phyloP scores from a whole-genome alignment of 2,113 vertebrate genomes.

The Morphnarchus princeps region DNA sequence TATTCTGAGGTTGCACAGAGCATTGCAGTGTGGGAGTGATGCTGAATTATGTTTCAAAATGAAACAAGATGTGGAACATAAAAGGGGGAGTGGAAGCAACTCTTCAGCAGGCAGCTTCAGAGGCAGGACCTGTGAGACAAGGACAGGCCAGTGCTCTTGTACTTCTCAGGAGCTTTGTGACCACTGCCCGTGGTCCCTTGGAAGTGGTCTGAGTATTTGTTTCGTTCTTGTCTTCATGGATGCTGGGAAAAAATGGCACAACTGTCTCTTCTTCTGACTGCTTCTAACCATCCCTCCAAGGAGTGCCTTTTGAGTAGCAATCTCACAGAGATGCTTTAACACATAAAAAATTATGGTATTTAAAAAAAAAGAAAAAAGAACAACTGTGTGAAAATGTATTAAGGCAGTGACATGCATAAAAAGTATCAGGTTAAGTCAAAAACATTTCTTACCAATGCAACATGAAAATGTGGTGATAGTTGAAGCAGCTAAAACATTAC shows the following conservation, averaged over 20 bases:
- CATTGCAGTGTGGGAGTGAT: neutral
- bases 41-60: neutral
- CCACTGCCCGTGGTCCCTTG: neutral
- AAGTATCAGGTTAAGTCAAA: neutral
- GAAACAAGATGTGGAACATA: neutral
- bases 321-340: neutral
- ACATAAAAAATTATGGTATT: neutral
- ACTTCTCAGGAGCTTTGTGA: neutral
- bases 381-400: neutral
- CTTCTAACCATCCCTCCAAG: neutral
- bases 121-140: neutral
- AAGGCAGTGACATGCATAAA: neutral
- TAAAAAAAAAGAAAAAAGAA: neutral
- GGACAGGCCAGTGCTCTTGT: neutral
- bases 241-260: neutral
- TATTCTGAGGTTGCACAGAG: neutral
- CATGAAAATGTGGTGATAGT: neutral
- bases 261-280: neutral
- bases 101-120: neutral
- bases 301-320: neutral
- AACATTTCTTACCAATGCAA: neutral
- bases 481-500: neutral
- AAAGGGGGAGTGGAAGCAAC: neutral
- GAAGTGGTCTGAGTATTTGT: neutral
- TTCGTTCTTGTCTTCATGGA: neutral